These are phyloP conservation scores for Ceyx margarethae DNA, from an alignment of 2,113 vertebrate genomes.

Conservation along the genomic window DNA sequence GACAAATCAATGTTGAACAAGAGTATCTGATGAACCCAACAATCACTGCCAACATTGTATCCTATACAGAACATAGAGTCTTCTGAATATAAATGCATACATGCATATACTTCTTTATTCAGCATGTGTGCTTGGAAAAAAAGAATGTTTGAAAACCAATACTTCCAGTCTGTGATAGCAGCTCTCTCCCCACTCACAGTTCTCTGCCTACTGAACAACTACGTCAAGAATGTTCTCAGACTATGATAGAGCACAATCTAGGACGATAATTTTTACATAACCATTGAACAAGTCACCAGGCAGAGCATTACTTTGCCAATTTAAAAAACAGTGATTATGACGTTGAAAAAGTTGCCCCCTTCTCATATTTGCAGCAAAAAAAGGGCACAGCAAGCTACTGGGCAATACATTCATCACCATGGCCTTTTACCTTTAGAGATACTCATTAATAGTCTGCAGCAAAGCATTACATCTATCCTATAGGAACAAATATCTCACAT, in stretches of 20 bases:
- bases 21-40: background rate
- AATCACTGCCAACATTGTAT: background rate
- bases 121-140: background rate
- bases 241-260: background rate
- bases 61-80: background rate
- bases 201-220: background rate
- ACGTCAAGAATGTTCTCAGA: background rate
- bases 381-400: background rate
- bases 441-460: background rate
- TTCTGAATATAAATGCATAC: background rate
- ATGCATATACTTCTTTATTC: background rate
- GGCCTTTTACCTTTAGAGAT: background rate
- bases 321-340: background rate
- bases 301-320: background rate
- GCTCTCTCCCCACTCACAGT: background rate
- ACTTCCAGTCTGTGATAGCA: background rate
- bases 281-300: background rate
- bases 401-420: background rate
- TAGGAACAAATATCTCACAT: background rate
- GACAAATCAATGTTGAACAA: background rate
- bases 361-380: background rate
- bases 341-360: background rate
- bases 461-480: background rate
- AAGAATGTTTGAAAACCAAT: background rate
- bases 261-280: background rate